Conservation (phyloP, 1,140 invertebrate species). For the Rhopalosiphum maidis region DNA sequence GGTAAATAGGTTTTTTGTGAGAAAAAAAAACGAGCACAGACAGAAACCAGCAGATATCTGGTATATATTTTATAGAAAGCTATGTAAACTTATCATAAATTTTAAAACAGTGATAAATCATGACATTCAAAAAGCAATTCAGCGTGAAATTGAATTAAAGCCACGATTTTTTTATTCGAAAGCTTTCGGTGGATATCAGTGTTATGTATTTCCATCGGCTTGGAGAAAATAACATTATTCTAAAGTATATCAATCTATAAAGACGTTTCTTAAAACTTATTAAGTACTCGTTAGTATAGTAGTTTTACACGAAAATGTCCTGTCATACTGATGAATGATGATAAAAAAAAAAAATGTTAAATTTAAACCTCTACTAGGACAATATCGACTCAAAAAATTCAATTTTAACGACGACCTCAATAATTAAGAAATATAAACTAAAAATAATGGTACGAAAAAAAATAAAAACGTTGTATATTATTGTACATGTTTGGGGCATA, state of each 20-base stretch:
- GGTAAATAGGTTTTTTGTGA: background rate
- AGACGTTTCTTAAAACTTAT: background rate
- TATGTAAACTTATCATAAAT: background rate
- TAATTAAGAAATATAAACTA: background rate
- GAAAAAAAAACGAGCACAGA: background rate
- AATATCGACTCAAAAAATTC: background rate
- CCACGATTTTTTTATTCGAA: background rate
- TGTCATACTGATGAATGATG: background rate
- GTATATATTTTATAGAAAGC: background rate
- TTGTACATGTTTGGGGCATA: too few relatives aligned
- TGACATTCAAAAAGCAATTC: background rate
- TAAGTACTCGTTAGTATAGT: background rate
- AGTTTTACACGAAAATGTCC: background rate
- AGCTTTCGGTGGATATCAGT: background rate
- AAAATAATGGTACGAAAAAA: background rate
- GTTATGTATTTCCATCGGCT: background rate
- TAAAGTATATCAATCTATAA: background rate
- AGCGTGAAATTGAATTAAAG: background rate
- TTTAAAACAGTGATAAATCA: background rate
- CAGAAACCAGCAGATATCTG: background rate
- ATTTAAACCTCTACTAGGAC: background rate
- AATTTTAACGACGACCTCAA: background rate
- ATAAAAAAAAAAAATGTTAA: background rate
- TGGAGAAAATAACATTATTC: background rate
- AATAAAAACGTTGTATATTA: background rate